Evolutionary conservation across 2,797 vertebrate species (phyloP).

Genomic region (Triplophysa yarkandensis): DNA sequence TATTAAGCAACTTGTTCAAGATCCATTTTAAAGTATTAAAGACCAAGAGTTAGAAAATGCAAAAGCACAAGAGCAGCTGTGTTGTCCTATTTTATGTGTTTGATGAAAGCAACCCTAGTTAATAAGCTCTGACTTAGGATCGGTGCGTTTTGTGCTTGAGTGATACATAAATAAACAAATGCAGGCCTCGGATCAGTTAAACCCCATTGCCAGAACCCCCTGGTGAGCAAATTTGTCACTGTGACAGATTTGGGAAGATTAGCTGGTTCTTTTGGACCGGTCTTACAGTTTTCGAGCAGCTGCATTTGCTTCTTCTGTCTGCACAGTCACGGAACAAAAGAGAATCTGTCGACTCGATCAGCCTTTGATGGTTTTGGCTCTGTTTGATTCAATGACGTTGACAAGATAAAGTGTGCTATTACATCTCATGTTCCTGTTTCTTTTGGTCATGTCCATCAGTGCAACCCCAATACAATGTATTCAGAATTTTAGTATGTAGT

Average conservation of each 20-base stretch:
- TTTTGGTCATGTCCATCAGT: background rate
- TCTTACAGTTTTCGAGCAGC: conserved; percentile 29
- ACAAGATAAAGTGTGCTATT: conserved; percentile 32
- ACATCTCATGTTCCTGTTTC: conserved; percentile 14
- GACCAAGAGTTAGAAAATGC: background rate
- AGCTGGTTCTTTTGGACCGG: conserved; percentile 18
- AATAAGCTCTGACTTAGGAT: conserved; percentile 10
- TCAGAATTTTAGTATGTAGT: background rate
- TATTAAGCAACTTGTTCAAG: background rate
- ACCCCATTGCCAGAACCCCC: background rate
- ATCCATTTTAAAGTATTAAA: conserved; percentile 1
- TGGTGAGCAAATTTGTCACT: conserved; percentile 19
- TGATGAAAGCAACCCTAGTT: conserved; percentile 16
- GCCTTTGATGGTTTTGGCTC: background rate
- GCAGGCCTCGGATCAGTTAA: conserved; percentile 11
- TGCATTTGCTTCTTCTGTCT: conserved; percentile 31
- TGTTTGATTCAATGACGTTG: background rate
- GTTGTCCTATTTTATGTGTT: conserved; percentile 19
- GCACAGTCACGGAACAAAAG: conserved; percentile 15
- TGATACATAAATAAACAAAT: conserved; percentile 11
- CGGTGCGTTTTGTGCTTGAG: conserved; percentile 5
- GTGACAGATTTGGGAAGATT: background rate
- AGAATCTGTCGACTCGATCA: background rate
- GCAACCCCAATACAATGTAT: background rate
- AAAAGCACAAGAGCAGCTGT: conserved; percentile 35